Evolutionary conservation across 2,888 invertebrate species (phyloP), one percentile per base, ranked within the genome.

Genomic region (Diarsia rubi): DNA sequence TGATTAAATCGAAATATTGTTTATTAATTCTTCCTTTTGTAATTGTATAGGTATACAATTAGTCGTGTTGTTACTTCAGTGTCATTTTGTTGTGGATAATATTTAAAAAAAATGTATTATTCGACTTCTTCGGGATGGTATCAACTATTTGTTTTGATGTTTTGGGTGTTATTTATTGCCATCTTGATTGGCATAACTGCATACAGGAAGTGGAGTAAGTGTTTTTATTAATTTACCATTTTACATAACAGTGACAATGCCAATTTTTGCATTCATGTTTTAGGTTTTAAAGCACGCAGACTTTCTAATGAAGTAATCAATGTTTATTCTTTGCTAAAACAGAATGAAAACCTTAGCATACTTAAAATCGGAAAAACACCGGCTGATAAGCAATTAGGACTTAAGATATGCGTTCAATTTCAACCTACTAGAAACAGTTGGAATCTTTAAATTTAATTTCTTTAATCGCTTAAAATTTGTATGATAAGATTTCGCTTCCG

Each of bases 121-220:
- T 3, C 6, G 6, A 16, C 64, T 45, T 49, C 60, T 37, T 27
- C 83, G 8, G 16, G 52, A 37, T 63, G 75, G 65, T 84, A 57
- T 42, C 77, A 84, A 59, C 8, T 81, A 12, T 68, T 69, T 27
- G 72, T 82, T 31, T 59, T 82, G 54, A n/a, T 84, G n/a, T 86
- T 83, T 68, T 83, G 86, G 86, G 49, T 79, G 42, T 31, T 68
- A 21, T 86, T 83, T 24, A 44, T 74, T 2, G 4, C 45, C 0
- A 1, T 84, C 0, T 19, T 86, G 19, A 24, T 79, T 44, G 75
- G 24, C 11, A 45, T 75, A 24, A 27, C 42, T 79, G 75, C 67
- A 1, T 70, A 11, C 16, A 75, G 44, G 27, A 79, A 59, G 52
- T 83, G 72, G 69, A 79, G 83, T 83, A 62, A 83, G 83, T 83